A percentile compares a stretch with the other conserved stretches of the same genome.
Conservation (phyloP, 2,888 invertebrate genomes). For the Rhaphigaster nebulosa region DNA sequence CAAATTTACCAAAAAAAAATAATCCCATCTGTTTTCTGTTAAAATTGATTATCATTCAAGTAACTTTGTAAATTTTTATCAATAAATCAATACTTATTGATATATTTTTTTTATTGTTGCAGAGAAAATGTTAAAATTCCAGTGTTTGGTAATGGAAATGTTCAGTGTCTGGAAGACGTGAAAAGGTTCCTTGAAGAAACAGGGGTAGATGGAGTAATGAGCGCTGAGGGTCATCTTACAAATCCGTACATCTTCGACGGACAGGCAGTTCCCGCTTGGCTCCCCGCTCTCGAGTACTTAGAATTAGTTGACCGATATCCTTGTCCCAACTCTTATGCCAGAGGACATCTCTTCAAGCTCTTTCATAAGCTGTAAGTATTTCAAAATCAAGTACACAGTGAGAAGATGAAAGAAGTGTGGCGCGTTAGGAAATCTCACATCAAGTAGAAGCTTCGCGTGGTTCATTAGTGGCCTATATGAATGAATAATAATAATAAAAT, state of each 20-base stretch:
- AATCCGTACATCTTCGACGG: constrained; percentile 94
- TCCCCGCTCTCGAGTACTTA: constrained; percentile 90
- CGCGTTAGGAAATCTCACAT: no score
- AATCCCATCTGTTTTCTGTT: no score
- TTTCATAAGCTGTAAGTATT: constrained; percentile 89
- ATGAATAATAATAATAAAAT: no score
- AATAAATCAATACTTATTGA: background rate
- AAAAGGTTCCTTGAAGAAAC: constrained; percentile 87
- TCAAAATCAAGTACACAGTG: no score
- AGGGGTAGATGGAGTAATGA: constrained; percentile 89
- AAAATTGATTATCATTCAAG: background rate
- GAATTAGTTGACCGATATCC: constrained; percentile 85
- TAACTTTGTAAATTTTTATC: background rate
- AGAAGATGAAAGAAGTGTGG: no score
- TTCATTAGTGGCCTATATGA: no score
- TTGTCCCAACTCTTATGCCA: constrained; percentile 88
- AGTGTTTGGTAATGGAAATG: constrained; percentile 97
- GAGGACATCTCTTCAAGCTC: constrained; percentile 97
- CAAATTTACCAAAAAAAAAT: no score
- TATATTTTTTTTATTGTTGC: constrained; percentile 64
- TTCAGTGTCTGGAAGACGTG: constrained; percentile 91
- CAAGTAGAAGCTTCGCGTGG: no score
- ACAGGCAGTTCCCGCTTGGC: constrained; percentile 86
- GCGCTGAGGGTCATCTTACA: constrained; percentile 95
- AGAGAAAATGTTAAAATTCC: constrained; percentile 91